These are phyloP conservation scores for Catalaphyllia jardinei DNA, from an alignment of 64 coral and sea anemone species.

Conservation along the genomic window DNA sequence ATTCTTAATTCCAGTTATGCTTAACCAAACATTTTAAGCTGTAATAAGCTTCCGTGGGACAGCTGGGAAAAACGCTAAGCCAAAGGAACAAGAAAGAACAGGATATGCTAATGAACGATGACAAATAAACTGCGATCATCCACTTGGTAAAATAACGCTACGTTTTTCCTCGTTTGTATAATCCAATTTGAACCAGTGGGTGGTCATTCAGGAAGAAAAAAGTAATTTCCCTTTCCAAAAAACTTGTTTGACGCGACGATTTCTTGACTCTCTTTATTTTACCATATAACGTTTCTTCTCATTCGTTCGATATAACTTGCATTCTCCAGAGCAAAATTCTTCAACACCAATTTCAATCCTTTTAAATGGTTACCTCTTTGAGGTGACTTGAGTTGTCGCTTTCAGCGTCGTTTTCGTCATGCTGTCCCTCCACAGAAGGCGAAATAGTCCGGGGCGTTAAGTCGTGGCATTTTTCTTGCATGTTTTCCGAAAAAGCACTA, in stretches of 20 bases:
- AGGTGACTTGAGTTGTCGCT: conserved; percentile 11
- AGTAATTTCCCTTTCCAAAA: neutral
- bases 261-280: neutral
- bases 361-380: neutral
- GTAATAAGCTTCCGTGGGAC: neutral
- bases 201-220: neutral
- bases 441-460: neutral
- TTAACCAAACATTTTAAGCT: neutral
- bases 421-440: neutral
- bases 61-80: neutral
- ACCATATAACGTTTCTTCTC: neutral
- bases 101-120: neutral
- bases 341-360: neutral
- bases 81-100: neutral
- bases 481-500: neutral
- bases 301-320: neutral
- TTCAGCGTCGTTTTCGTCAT: neutral
- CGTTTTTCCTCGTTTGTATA: neutral
- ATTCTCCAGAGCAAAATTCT: neutral
- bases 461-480: neutral
- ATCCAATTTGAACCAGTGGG: neutral
- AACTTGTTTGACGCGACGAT: neutral
- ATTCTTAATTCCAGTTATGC: neutral
- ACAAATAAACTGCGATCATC: neutral
- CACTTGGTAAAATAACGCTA: neutral